Evolutionary conservation across 2,797 vertebrate species (phyloP).

Genomic region (Sebastes hopkinsi): DNA sequence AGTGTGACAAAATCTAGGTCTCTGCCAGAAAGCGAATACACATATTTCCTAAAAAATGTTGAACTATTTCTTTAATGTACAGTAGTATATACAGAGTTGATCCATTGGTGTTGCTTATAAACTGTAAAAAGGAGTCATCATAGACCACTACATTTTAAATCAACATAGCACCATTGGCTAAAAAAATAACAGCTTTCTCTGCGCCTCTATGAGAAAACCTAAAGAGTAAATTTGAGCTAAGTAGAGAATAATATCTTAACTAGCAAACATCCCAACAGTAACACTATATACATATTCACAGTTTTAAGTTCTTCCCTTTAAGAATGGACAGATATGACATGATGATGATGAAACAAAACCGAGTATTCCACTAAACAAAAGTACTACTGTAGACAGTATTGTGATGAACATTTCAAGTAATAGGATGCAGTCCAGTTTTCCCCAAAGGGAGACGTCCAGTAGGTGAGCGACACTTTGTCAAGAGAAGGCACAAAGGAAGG

Average conservation of each 20-base stretch:
- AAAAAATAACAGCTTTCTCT: conserved; percentile 5
- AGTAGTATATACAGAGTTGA: conserved; percentile 1
- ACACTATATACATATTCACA: conserved; percentile 47
- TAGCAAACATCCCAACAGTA: conserved; percentile 3
- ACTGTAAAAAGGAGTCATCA: neutral
- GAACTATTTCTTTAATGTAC: conserved; percentile 8
- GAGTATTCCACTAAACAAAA: conserved; percentile 11
- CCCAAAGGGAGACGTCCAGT: conserved; percentile 27
- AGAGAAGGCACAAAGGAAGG: conserved; percentile 77
- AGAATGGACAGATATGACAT: conserved; percentile 14
- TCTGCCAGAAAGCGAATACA: neutral
- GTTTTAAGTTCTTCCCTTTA: conserved; percentile 32
- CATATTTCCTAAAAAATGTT: neutral
- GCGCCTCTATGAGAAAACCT: conserved; percentile 19
- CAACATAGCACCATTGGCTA: conserved; percentile 68
- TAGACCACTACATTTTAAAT: conserved; percentile 18
- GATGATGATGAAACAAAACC: conserved; percentile 19
- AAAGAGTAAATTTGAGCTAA: conserved; percentile 6
- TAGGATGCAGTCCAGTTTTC: conserved; percentile 43
- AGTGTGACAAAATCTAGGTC: neutral
- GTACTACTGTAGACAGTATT: conserved; percentile 1
- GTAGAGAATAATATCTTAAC: neutral
- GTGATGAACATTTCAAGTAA: conserved; percentile 64
- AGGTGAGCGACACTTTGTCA: conserved; percentile 40
- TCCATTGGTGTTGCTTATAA: conserved; percentile 5